Conservation (phyloP, 2,888 invertebrate genomes). For the Erebia palarica region DNA sequence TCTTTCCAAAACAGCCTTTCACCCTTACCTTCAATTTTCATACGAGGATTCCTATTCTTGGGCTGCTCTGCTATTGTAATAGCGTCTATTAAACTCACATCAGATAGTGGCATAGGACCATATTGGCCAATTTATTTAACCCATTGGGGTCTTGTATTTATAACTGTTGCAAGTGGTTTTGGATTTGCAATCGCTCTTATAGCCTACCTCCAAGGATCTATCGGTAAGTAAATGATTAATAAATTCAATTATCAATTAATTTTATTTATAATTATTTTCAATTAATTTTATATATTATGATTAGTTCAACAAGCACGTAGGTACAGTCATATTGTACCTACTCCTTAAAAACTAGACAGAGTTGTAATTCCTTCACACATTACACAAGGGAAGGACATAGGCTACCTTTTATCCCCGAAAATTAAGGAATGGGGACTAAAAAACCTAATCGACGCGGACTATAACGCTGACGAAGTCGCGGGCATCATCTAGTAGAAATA, state of each 20-base stretch:
- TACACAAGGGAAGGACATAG: no score
- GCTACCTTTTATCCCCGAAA: no score
- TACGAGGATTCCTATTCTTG: conserved; percentile 57
- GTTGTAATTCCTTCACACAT: no score
- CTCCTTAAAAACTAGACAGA: no score
- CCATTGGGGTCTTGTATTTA: conserved; percentile 68
- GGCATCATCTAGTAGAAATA: no score
- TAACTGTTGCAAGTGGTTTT: conserved; percentile 55
- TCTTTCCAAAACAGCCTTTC: conserved; percentile 61
- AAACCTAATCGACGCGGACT: no score
- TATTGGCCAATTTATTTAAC: conserved; percentile 70
- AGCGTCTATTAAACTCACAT: conserved; percentile 53
- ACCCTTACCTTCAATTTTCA: conserved; percentile 53
- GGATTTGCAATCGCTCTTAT: conserved; percentile 55
- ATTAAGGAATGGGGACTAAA: no score
- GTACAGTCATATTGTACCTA: no score
- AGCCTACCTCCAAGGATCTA: conserved; percentile 52
- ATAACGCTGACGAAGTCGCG: no score
- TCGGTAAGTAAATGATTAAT: conserved; percentile 55
- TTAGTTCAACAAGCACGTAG: no score
- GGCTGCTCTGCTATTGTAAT: conserved; percentile 58
- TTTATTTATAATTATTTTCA: no score
- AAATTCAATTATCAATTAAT: background rate
- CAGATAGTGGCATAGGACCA: conserved; percentile 34
- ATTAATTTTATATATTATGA: no score